A percentile compares a stretch with the other conserved stretches of the same genome.
phyloP scores from a whole-genome alignment of 1,140 invertebrate genomes.

The Euwallacea fornicatus region DNA sequence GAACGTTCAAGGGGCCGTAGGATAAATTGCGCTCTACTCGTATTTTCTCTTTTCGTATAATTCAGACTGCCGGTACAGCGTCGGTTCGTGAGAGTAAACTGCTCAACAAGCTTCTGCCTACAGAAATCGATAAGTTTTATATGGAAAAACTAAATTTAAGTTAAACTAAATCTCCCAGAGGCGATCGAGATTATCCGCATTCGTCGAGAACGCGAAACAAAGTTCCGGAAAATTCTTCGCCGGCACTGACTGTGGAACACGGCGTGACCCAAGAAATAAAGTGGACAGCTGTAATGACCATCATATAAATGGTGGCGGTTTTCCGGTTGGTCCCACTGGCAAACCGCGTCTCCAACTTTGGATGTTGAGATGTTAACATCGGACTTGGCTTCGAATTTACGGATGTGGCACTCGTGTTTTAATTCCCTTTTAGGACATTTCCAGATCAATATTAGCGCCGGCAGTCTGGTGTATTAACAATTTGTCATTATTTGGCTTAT shows the following conservation, averaged over 20 bases:
- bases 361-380: not conserved
- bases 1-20: constrained; percentile 23
- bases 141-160: too few species aligned
- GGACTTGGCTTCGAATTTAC: too few species aligned
- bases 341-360: not conserved
- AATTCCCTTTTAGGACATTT: not conserved
- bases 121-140: not conserved
- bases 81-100: not conserved
- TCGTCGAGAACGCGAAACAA: too few species aligned
- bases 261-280: constrained; percentile 24
- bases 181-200: too few species aligned
- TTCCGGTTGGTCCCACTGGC: constrained; percentile 15
- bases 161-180: too few species aligned
- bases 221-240: not conserved
- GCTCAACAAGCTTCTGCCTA: not conserved
- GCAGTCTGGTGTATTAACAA: not conserved
- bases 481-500: constrained; percentile 2
- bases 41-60: constrained; percentile 26
- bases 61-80: not conserved
- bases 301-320: constrained; percentile 27
- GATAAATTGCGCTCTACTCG: constrained; percentile 23
- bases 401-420: too few species aligned
- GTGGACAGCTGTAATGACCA: constrained; percentile 25
- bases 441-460: not conserved
- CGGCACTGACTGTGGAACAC: not conserved